A percentile compares a stretch with the other conserved stretches of the same genome.
phyloP scores from a whole-genome alignment of 2,888 invertebrate genomes.

The Sabellastarte sp. region DNA sequence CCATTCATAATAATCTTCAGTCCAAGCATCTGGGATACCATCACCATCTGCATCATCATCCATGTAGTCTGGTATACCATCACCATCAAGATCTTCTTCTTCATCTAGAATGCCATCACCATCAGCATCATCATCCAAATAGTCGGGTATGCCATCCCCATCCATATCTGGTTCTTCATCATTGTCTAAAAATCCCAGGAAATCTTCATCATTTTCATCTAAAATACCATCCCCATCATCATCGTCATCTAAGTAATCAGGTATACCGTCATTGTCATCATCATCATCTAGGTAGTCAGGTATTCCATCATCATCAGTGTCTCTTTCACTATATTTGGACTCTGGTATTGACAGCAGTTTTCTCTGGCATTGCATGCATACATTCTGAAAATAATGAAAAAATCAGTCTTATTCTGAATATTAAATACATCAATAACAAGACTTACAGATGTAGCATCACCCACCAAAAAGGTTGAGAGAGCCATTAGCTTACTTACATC shows the following conservation, averaged over 20 bases:
- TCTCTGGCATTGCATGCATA: too few species aligned
- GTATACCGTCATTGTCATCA: constrained; percentile 40
- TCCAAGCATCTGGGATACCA: constrained; percentile 27
- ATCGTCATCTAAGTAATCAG: constrained; percentile 36
- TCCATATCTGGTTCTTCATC: constrained; percentile 26
- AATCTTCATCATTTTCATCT: constrained; percentile 19
- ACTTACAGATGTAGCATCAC: too few species aligned
- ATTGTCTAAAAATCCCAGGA: neutral
- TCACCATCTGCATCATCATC: constrained; percentile 39
- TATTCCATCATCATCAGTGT: constrained; percentile 24
- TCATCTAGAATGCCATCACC: constrained; percentile 30
- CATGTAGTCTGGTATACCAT: constrained; percentile 34
- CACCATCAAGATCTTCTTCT: constrained; percentile 28
- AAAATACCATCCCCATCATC: constrained; percentile 26
- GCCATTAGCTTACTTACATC: too few species aligned
- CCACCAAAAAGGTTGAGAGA: too few species aligned
- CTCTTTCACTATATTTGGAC: constrained; percentile 27
- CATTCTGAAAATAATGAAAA: too few species aligned
- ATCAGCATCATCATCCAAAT: constrained; percentile 29
- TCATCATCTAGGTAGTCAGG: constrained; percentile 31
- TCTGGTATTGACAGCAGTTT: too few species aligned
- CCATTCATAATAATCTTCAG: neutral
- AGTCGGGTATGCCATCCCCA: constrained; percentile 38
- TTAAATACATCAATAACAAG: too few species aligned
- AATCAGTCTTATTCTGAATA: too few species aligned